phyloP scores from a whole-genome alignment of 2,113 vertebrate genomes.

The Alaudala cheleensis region DNA sequence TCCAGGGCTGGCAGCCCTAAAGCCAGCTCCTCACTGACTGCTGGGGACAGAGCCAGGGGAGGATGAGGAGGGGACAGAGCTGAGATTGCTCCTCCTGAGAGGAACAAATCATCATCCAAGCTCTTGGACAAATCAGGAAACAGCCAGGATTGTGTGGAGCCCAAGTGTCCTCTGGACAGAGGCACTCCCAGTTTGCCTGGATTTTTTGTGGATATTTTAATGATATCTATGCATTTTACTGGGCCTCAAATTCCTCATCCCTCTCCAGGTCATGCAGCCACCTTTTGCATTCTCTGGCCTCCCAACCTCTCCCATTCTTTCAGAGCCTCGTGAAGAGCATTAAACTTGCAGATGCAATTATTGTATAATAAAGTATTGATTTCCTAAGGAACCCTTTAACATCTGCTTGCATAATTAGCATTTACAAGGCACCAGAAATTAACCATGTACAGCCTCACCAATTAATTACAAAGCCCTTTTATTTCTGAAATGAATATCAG shows the following conservation, averaged over 20 bases:
- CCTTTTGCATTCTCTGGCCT: constrained; percentile 69
- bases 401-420: constrained; percentile 76
- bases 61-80: constrained; percentile 48
- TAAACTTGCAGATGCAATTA: constrained; percentile 77
- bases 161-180: constrained; percentile 55
- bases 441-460: constrained; percentile 59
- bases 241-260: constrained; percentile 62
- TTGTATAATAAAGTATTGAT: constrained; percentile 83
- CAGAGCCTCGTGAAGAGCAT: constrained; percentile 65
- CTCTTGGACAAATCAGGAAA: constrained; percentile 30
- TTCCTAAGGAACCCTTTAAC: constrained; percentile 73
- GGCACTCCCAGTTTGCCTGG: constrained; percentile 50
- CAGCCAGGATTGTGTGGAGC: constrained; percentile 32
- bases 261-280: constrained; percentile 67
- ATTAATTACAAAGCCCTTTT: constrained; percentile 58
- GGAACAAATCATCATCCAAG: constrained; percentile 61
- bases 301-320: constrained; percentile 67
- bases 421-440: constrained; percentile 72
- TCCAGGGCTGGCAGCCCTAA: constrained; percentile 64
- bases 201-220: constrained; percentile 63
- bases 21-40: background rate
- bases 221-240: constrained; percentile 56
- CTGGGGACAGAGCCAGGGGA: constrained; percentile 59
- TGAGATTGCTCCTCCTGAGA: constrained; percentile 55
- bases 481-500: constrained; percentile 51